Base-by-base conservation (phyloP, 2,113 vertebrate species). In the Pholis gunnellus region DNA sequence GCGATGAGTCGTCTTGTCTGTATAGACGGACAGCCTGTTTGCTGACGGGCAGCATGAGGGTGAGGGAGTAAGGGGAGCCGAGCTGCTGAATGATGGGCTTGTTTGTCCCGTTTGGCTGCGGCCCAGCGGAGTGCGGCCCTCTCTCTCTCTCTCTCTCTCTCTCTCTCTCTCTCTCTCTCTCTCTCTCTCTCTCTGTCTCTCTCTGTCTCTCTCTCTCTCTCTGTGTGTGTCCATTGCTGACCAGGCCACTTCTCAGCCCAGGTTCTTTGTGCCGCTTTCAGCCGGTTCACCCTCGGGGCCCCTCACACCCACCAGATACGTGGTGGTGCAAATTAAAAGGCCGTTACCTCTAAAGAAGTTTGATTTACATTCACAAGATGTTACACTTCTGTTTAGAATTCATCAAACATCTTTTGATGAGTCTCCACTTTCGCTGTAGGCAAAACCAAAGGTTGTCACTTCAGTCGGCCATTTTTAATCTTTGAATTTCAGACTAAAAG, bases 1-100 rank as follows among this genome's bases (percentile, higher is more conserved):
- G 61, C 31, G 77, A 64, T 50, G 77, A 81, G 73, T 81, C 34
- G 5, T 42, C 7, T 34, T 44, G 50, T 52, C 46, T 27, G 66
- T 61, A 34, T 5, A 2, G 78, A 67, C 42, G 2, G 64, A 46
- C 59, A 10, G 72, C 11, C 52, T 22, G 72, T 82, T 90, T 63
- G 65, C 79, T 75, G 84, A 75, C 44, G 27, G 9, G 40, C 65
- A 74, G 75, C n/a, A 13, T 20, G 61, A 69, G 13, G 42, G 10
- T 4, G 81, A 66, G 72, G 56, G 34, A 6, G 52, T 22, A 5
- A 59, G 52, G 38, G 18, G 83, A 64, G 75, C 68, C 7, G 27
- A 68, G 74, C 72, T 15, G 82, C 77, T 78, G 84, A 86, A 78
- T 71, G 82, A 83, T 68, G 66, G 75, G 72, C 57, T 56, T 82